These are phyloP conservation scores for Chalcosyrphus nemorum DNA, from an alignment of 2,888 invertebrate genomes.

Conservation along the genomic window DNA sequence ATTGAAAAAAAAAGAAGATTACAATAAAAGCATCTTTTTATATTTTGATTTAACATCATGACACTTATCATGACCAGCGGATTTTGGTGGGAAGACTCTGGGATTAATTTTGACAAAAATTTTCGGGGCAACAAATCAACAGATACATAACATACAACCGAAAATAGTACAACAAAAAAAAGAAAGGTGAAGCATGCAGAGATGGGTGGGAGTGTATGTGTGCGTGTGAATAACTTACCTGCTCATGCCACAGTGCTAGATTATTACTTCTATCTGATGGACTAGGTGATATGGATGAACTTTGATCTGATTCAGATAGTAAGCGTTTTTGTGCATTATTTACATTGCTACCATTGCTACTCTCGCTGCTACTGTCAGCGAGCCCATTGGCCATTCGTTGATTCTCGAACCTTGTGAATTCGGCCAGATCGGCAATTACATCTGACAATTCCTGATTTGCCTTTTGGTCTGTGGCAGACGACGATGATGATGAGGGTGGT, in stretches of 20 bases:
- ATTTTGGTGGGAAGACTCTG: constrained; percentile 5
- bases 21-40: background rate
- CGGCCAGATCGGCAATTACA: constrained; percentile 74
- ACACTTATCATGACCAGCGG: constrained; percentile 3
- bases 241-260: constrained; percentile 74
- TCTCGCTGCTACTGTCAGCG: constrained; percentile 65
- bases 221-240: constrained; percentile 72
- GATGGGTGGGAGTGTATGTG: background rate
- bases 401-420: constrained; percentile 74
- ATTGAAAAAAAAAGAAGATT: background rate
- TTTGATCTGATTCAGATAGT: constrained; percentile 74
- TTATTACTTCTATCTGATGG: constrained; percentile 76
- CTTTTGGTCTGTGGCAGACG: constrained; percentile 33
- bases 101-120: constrained; percentile 49
- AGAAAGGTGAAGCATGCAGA: constrained; percentile 56
- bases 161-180: constrained; percentile 30
- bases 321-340: constrained; percentile 72
- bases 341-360: constrained; percentile 74
- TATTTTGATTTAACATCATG: constrained; percentile 1
- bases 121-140: constrained; percentile 25
- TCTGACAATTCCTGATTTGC: constrained; percentile 74
- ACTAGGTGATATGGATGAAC: constrained; percentile 76
- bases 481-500: too few species aligned
- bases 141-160: background rate
- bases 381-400: constrained; percentile 58